Evolutionary conservation across 1,140 invertebrate species (phyloP), one percentile per base, ranked within the genome.

Genomic region (Leptopilina boulardi): DNA sequence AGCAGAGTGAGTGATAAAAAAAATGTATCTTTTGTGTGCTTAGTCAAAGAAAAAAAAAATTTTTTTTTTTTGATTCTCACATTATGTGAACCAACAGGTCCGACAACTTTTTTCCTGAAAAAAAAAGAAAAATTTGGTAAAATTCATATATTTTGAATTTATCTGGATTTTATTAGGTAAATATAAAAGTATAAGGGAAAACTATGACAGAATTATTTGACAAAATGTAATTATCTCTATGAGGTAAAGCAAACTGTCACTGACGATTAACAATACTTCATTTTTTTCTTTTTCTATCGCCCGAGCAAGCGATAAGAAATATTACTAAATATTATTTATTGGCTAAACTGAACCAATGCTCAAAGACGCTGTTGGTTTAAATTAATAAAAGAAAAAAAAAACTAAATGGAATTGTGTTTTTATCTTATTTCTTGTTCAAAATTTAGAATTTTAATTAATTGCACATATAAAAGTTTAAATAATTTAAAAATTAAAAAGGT

Each of bases 271-370:
- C 30, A 34, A 34, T 34, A 34, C 2, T 34, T 34, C 34, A 38
- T 38, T 38, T 6, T 38, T 38, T 38, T 38, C 8, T 5, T 8
- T 51, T n/a, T 18, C 5, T 18, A 51, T 51, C 47, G 47, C 4
- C 47, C 15, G n/a, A 51, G 47, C 47, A 51, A 51, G 47, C 47
- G 47, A 51, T 51, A 15, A 18, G 34, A 38, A 38, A 38, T 3
- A 54, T 54, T 21, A 54, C 51, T 18, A 30, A 59, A 10, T 23
- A 23, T 76, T 84, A 83, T 85, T 82, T 84, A 77, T 80, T 78
- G 78, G 77, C 83, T 19, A 59, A 82, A 79, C 74, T 77, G 83
- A 86, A 85, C 76, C 77, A 85, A 85, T 85, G 82, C 79, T 86
- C 79, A 81, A 84, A 77, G 77, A 80, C 51, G 77, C 78, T 85